Evolutionary conservation across 1,140 invertebrate species (phyloP), one percentile per base, ranked within the genome.

Genomic region (Trichonephila clavipes): DNA sequence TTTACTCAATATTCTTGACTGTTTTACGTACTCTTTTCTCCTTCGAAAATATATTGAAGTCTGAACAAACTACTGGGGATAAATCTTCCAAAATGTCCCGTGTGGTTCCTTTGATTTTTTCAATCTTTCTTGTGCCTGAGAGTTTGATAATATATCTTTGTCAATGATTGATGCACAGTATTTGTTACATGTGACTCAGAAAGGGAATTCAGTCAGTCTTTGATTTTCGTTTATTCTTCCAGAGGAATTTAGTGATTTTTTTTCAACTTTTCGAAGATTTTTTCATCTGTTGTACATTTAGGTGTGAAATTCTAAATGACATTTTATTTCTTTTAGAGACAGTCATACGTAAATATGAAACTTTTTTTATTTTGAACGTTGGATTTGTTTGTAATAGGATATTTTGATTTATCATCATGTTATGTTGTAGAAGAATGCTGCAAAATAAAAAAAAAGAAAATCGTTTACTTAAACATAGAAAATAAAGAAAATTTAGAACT

Each of bases 161-260:
- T 85, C 83, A 85, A 85, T 85, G 83, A 85, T 85, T 85, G 83
- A 85, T 85, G 83, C 83, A 59, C 14, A 58, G 58, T 85, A 85
- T 85, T 85, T 85, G 83, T 85, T 85, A 85, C 51, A 59, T 59
- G 83, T 24, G 83, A 85, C 83, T 85, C n/a, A 14, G 24, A 85
- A 85, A 61, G 58, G 24, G 58, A 24, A 58, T 34, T n/a, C 83
- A 85, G 58, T 85, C 83, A 85, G 58, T 85, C 58, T 34, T 85
- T 85, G 83, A 85, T 85, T 85, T 85, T 34, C 44, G 44, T 59
- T 18, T n/a, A 24, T 85, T 85, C 34, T 59, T 58, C 8, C 21
- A 21, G 44, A 24, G 58, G 34, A 85, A 85, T 85, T 85, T 28
- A n/a, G 6, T 59, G 51, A 61, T 85, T 59, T 85, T 85, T 85